Evolutionary conservation across 64 coral and sea anemone species (phyloP), one percentile per base, ranked within the genome.

Genomic region (Stichodactyla helianthus): DNA sequence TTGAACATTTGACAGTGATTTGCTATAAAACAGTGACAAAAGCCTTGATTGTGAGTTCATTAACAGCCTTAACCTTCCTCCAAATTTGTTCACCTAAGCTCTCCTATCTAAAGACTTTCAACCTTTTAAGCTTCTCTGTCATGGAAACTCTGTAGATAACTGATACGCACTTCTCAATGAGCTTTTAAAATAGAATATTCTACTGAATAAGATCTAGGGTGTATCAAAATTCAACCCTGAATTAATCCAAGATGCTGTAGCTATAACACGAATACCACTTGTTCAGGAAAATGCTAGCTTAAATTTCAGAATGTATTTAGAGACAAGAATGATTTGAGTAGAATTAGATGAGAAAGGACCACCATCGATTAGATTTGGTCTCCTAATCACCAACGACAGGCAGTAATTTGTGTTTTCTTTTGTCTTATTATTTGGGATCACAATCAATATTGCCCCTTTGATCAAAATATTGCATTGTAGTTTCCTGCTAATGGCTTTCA

Each of bases 381-480:
- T 65, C 8, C 25, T 74, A 74, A 74, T 74, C 68, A 31, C 7
- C 68, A 31, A 74, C 26, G 8, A 74, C n/a, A 35, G 26, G 27
- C 9, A 28, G 27, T n/a, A 23, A 74, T 23, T 74, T 23, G 10
- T 11, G 20, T 23, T 31, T 27, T 31, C 68, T 19, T 35, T 74
- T 74, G 68, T 27, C 68, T 74, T 74, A 74, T 74, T 74, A 74
- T 74, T 74, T 74, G 11, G 25, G 11, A 74, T 74, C 68, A 74
- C 25, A 31, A 74, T 31, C 27, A 74, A 74, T 31, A 74, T 28
- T 31, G 27, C 68, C 27, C 68, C 12, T 11, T 9, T 2, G 68
- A 31, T 7, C 68, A 31, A 27, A 74, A 74, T 74, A 31, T 31
- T 74, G 68, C 10, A 35, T 74, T 28, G 22, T 74, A 74, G 5